A percentile compares a stretch with the other conserved stretches of the same genome.
Conservation (phyloP, 1,140 invertebrate species). For the Arctopsyche grandis region DNA sequence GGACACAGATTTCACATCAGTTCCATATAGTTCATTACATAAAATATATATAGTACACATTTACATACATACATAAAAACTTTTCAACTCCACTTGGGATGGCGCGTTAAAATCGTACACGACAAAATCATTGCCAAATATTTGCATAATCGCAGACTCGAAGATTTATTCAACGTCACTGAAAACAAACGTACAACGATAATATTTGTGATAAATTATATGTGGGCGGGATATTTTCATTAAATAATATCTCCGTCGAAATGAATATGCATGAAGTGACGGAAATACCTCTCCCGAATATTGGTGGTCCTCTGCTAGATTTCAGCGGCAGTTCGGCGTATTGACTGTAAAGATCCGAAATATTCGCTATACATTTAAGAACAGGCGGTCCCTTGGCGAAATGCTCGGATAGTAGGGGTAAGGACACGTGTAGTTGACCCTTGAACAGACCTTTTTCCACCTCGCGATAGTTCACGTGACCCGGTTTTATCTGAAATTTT, state of each 20-base stretch:
- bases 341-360: constrained; percentile 45
- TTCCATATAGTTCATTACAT: not conserved
- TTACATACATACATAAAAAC: not conserved
- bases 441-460: constrained; percentile 46
- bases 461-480: constrained; percentile 31
- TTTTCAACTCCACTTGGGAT: not conserved
- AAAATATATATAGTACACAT: not conserved
- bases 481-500: constrained; percentile 43
- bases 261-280: constrained; percentile 6
- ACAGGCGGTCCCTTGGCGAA: constrained; percentile 43
- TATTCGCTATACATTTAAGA: constrained; percentile 45
- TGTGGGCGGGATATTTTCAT: no score
- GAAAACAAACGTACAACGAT: constrained; percentile 6
- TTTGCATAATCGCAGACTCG: not conserved
- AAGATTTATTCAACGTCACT: constrained; percentile 18
- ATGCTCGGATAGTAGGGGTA: constrained; percentile 44
- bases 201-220: not conserved
- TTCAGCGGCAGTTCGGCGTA: constrained; percentile 45
- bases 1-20: constrained; percentile 2
- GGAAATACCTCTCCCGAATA: constrained; percentile 44
- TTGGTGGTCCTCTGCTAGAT: constrained; percentile 42
- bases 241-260: not conserved
- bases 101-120: not conserved
- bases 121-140: not conserved
- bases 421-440: constrained; percentile 41